Conservation (phyloP, 2,113 vertebrate genomes). For the human region GRCh38 chr5:167115501-167116000, state of each 20-base stretch:
- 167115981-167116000: background rate
- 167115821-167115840: background rate
- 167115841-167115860: background rate
- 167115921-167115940: background rate
- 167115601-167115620: constrained; percentile 62
- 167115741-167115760: constrained; percentile 18
- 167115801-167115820: constrained; percentile 28
- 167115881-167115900: background rate
- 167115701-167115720: constrained; percentile 71
- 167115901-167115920: background rate
- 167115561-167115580: constrained; percentile 59
- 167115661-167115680: constrained; percentile 51
- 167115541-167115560: background rate
- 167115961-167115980: background rate
- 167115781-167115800: background rate
- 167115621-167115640: constrained; percentile 52
- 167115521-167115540: constrained; percentile 42
- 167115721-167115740: constrained; percentile 49
- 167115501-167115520: background rate
- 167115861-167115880: background rate
- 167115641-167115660: constrained; percentile 46
- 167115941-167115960: background rate
- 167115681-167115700: constrained; percentile 70
- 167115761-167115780: constrained; percentile 33
- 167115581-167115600: constrained; percentile 47